Evolutionary conservation across 2,797 vertebrate species (phyloP), one percentile per base, ranked within the genome.

Genomic region (Sparidentex hasta): DNA sequence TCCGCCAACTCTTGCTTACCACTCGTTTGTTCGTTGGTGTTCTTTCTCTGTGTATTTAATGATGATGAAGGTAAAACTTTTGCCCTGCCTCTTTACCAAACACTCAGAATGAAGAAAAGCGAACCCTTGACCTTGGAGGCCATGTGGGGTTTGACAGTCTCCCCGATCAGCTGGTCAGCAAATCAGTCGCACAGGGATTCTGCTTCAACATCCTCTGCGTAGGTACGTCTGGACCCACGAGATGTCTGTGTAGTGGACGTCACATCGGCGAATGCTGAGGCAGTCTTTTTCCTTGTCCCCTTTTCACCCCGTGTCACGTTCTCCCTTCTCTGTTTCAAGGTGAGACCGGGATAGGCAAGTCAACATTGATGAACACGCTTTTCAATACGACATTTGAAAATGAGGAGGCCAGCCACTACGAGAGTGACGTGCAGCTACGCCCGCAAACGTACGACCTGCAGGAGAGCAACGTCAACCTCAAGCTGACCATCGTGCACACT

Each of bases 141-240:
- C 97, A 98, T 83, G 98, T 99, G 11, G 98, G 98, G 47, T 99
- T 99, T 0, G 97, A 99, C 94, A 98, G 97, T 77, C 97, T 99
- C 82, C 98, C 98, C 0, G 98, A 99, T 84, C 98, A 99, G 94
- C 92, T 99, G 93, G 98, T 99, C 95, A 98, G 97, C 95, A 99
- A 97, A 94, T 97, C 97, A 0, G 96, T 98, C 54, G 92, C 95
- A 11, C 97, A 97, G 85, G 98, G 98, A 81, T 99, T 99, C 95
- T 96, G 96, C 93, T 99, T 99, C 95, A 99, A 99, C 93, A 98
- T 99, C 93, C 97, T 99, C 81, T 99, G 98, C 76, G 97, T 99
- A 77, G 98, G 98, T 99, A 94, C 85, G 98, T 89, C 71, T 81
- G 48, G 65, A 73, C 27, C 21, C 65, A 27, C 21, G 58, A 57